Evolutionary conservation across 2,888 invertebrate genomes (phyloP).

Genomic region (Papilio protenor): DNA sequence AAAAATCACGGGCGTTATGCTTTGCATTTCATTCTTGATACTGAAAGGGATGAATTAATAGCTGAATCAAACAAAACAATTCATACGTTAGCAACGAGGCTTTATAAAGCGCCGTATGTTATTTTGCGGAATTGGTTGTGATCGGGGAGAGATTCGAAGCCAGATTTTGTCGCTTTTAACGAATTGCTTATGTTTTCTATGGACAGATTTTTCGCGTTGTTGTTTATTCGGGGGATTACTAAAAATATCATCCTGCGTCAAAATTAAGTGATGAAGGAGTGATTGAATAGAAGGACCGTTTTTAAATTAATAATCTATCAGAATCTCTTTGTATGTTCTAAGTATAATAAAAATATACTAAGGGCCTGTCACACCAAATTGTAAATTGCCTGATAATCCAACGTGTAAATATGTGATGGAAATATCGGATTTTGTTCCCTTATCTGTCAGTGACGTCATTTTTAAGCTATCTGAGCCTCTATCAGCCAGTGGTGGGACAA

Average conservation of each 20-base stretch:
- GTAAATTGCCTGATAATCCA: no score
- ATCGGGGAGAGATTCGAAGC: slow-evolving; percentile 57
- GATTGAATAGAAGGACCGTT: background rate
- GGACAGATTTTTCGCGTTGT: background rate
- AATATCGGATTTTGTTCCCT: no score
- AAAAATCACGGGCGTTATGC: slow-evolving; percentile 62
- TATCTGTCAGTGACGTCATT: no score
- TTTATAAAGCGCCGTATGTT: slow-evolving; percentile 68
- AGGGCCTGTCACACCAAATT: no score
- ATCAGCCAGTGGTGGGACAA: no score
- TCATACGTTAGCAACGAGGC: slow-evolving; percentile 62
- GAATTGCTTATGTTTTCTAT: background rate
- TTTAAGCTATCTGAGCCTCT: no score
- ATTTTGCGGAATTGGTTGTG: slow-evolving; percentile 74
- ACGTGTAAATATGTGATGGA: no score
- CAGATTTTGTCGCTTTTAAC: slow-evolving; percentile 62
- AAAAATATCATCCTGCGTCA: no score
- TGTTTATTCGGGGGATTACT: background rate
- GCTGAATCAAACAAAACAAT: slow-evolving; percentile 64
- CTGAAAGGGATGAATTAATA: slow-evolving; percentile 70
- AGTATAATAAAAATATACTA: no score
- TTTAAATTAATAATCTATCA: background rate
- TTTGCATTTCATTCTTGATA: slow-evolving; percentile 62
- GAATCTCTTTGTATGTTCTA: no score
- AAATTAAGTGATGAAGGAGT: background rate